Conservation (phyloP, 2,888 invertebrate species). For the Chymomyza fuscimana region DNA sequence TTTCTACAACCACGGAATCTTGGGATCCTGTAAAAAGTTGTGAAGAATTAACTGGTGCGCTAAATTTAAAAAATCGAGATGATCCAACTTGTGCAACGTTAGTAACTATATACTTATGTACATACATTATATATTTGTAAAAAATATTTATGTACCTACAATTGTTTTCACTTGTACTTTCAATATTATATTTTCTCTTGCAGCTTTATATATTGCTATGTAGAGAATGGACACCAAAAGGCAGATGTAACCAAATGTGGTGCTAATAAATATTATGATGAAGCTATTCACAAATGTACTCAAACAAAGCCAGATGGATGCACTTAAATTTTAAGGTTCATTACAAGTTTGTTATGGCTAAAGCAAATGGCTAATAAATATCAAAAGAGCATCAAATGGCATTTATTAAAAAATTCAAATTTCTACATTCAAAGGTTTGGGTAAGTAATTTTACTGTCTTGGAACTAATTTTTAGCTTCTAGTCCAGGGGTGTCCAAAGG, state of each 20-base stretch:
- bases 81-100: conserved; percentile 29
- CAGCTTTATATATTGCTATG: conserved; percentile 28
- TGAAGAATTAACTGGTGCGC: not conserved
- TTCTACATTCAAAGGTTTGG: too few species aligned
- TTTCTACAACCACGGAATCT: conserved; percentile 16
- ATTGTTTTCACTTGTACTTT: too few species aligned
- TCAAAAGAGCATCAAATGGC: too few species aligned
- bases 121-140: not conserved
- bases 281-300: not conserved
- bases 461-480: too few species aligned
- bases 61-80: conserved; percentile 18
- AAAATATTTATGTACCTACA: too few species aligned
- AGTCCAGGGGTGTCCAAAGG: too few species aligned
- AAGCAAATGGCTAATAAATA: too few species aligned
- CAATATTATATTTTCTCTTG: not conserved
- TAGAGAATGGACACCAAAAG: not conserved
- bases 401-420: too few species aligned
- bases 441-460: too few species aligned
- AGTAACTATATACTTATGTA: not conserved
- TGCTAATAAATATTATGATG: conserved; percentile 14
- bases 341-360: too few species aligned
- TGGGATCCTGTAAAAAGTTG: conserved; percentile 28
- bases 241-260: conserved; percentile 7
- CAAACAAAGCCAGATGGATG: conserved; percentile 7
- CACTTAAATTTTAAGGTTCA: too few species aligned